Evolutionary conservation across 2,113 vertebrate genomes (phyloP), one percentile per base, ranked within the genome.

Genomic region (Numida meleagris): DNA sequence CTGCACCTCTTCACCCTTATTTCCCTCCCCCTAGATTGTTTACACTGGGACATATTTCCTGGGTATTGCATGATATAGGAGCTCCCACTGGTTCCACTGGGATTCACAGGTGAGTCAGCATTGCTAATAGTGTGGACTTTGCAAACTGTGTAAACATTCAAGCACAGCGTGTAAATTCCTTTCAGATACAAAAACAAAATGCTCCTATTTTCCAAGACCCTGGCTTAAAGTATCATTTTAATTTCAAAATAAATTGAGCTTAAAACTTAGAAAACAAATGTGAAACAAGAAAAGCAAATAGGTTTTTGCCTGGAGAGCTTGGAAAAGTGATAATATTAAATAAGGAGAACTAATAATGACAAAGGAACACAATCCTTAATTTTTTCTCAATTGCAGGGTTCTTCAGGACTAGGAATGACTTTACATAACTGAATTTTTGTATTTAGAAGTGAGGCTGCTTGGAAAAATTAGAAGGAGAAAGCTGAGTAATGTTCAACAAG

Each of bases 111-210:
- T 72, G 70, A 86, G 51, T 43, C 83, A 85, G 62, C 1, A 12
- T 20, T 33, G 31, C 59, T 75, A 59, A 74, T n/a, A 77, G 21
- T 0, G 5, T 25, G 42, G 45, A 90, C 86, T 78, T 71, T 34
- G 73, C 59, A 78, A 80, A 74, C 59, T 31, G 12, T 27, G 65
- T 13, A 59, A 24, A 86, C 23, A 65, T 77, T 66, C 27, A 34
- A 3, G 29, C 38, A 68, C 43, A 19, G 36, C 48, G 23, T 74
- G 14, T 42, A 63, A 9, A 43, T 74, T 74, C 45, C 18, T 74
- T 88, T 59, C 51, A 81, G 63, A 45, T 88, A 59, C 33, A 78
- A 90, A 72, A 74, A 50, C 51, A 90, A 86, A 75, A 84, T 27
- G 12, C 14, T 82, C 74, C 57, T 4, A 23, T 89, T 87, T 90